Conservation (phyloP, 2,113 vertebrate species). For the Aptenodytes forsteri region DNA sequence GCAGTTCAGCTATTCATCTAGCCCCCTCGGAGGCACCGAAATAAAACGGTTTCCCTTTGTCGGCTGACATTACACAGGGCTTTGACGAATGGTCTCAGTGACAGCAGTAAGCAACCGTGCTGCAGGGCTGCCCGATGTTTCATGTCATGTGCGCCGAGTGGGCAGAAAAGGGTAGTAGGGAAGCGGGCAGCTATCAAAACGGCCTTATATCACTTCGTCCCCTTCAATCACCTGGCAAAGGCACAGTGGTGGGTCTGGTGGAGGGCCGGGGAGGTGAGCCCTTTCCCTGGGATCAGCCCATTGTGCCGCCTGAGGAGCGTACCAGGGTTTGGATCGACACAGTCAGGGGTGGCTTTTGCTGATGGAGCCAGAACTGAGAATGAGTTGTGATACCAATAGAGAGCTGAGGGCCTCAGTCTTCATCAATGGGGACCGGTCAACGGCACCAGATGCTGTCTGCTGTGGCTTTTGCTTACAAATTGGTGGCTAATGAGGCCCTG, state of each 20-base stretch:
- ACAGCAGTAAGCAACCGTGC: neutral
- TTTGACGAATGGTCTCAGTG: neutral
- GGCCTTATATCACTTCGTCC: rapidly evolving
- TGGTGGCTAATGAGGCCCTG: neutral
- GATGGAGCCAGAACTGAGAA: neutral
- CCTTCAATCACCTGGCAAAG: neutral
- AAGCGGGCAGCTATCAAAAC: rapidly evolving
- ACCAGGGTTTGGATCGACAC: neutral
- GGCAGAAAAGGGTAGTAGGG: neutral
- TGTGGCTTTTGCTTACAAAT: neutral
- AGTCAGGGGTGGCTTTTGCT: neutral
- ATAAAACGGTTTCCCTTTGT: neutral
- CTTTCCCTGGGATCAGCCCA: rapidly evolving
- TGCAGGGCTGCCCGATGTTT: neutral
- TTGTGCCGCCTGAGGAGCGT: rapidly evolving
- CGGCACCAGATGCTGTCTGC: neutral
- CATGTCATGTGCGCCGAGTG: rapidly evolving
- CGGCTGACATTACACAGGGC: neutral
- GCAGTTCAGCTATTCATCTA: neutral
- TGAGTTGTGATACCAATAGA: rapidly evolving
- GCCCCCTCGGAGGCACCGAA: neutral
- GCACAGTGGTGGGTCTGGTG: rapidly evolving
- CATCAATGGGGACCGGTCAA: neutral
- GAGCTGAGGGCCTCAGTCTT: neutral
- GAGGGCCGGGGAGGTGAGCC: rapidly evolving